Base-by-base conservation (phyloP, 2,797 vertebrate genomes). In the Falco cherrug region DNA sequence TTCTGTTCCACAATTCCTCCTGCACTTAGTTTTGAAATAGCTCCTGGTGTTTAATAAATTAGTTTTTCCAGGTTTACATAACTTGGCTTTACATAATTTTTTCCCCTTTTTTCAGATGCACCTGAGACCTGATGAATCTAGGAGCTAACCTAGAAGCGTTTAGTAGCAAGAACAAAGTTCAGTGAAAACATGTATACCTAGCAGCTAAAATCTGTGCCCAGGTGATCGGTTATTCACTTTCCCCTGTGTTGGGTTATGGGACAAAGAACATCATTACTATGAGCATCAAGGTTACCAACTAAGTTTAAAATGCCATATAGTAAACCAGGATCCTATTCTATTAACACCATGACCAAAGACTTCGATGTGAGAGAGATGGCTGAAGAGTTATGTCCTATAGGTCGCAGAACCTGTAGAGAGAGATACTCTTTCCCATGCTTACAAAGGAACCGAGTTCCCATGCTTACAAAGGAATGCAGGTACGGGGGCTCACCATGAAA, bases 11-110 rank as follows among this genome's bases (percentile, higher is more conserved):
- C 41, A 56, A 81, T 83, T 92, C 71, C 82, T 90, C 31, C 71
- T 73, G 76, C 53, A 59, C 47, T 94, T 64, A 24, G 21, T 89
- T 81, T 69, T 93, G 65, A 96, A 95, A 89, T 87, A 96, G 78
- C 65, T 90, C n/a, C 51, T 53, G 21, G 29, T 77, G 47, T 77
- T 90, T 50, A 87, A 89, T 69, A 93, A 89, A 93, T 83, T 84
- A 70, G 16, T 74, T 89, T 91, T 69, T 26, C n/a, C 48, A 41
- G 35, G 70, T 87, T 96, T 85, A 69, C 22, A 48, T 91, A 95
- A 94, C 37, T 39, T 95, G 41, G 17, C 48, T 41, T 93, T 82
- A 78, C 13, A 41, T 26, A 21, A 11, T 10, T n/a, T 68, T 71
- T 67, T 71, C 24, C 29, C 19, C 28, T 63, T 22, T 67, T 71